A percentile compares a stretch with the other conserved stretches of the same genome.
phyloP scores from a whole-genome alignment of 2,888 invertebrate species.

The Patella depressa region DNA sequence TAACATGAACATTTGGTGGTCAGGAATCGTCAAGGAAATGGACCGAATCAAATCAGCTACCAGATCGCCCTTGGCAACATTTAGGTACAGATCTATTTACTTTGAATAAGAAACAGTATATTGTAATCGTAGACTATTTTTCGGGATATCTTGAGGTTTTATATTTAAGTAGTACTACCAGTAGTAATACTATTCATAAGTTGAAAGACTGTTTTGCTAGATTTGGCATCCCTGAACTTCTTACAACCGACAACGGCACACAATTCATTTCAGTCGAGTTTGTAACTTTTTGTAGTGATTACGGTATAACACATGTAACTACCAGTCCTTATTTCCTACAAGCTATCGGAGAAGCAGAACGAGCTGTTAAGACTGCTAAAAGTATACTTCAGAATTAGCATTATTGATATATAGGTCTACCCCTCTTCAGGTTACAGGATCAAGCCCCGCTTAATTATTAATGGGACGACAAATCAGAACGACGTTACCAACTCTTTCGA shows the following conservation, averaged over 20 bases:
- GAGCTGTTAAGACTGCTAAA: slow-evolving; percentile 23
- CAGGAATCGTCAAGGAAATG: not conserved
- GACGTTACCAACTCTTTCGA: not conserved
- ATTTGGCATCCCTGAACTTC: not conserved
- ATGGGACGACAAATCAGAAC: not conserved
- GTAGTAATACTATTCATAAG: too few relatives aligned
- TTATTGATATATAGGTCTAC: slow-evolving; percentile 20
- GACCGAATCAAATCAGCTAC: not conserved
- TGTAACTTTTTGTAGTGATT: too few relatives aligned
- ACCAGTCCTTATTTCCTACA: slow-evolving; percentile 9
- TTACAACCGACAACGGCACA: slow-evolving; percentile 27
- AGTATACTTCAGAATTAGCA: slow-evolving; percentile 14
- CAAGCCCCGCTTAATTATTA: slow-evolving; percentile 11
- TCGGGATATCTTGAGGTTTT: slow-evolving; percentile 25
- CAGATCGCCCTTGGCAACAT: too few relatives aligned
- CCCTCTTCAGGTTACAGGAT: slow-evolving; percentile 9
- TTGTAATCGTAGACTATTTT: slow-evolving; percentile 31
- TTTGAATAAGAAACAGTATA: not conserved
- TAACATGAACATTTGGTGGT: slow-evolving; percentile 13
- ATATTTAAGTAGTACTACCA: slow-evolving; percentile 12
- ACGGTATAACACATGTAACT: too few relatives aligned
- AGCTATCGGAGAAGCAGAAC: slow-evolving; percentile 24
- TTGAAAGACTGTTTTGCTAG: not conserved
- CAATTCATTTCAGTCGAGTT: slow-evolving; percentile 16
- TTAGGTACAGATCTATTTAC: not conserved